phyloP scores from a whole-genome alignment of 2,888 invertebrate species.

The Phorcus lineatus region DNA sequence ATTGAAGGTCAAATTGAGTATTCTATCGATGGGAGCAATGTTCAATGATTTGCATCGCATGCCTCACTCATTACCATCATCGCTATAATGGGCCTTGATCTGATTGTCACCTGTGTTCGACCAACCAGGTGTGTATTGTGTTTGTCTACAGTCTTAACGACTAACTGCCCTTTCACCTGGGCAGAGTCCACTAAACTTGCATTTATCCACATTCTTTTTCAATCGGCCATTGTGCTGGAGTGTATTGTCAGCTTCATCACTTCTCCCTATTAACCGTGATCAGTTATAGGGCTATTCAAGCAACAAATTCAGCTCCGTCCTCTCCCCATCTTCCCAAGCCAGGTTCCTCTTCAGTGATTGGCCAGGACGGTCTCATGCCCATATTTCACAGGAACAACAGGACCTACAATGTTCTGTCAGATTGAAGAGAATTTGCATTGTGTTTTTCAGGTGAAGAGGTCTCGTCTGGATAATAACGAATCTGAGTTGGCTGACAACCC shows the following conservation, averaged over 20 bases:
- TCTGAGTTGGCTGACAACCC: slow-evolving; percentile 24
- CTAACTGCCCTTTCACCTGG: slow-evolving; percentile 24
- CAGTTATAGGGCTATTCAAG: slow-evolving; percentile 9
- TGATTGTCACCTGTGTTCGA: no score
- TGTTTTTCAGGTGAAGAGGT: slow-evolving; percentile 39
- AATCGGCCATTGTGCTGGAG: slow-evolving; percentile 19
- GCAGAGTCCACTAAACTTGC: slow-evolving; percentile 18
- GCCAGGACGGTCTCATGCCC: background rate
- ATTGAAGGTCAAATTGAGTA: no score
- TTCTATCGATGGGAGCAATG: no score
- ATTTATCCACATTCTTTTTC: slow-evolving; percentile 20
- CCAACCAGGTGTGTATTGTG: background rate
- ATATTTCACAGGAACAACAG: slow-evolving; percentile 11
- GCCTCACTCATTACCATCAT: no score
- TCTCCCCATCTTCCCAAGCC: background rate
- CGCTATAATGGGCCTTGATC: no score
- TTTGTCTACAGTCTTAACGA: background rate
- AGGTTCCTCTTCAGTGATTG: background rate
- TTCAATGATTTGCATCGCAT: no score
- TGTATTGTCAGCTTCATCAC: background rate
- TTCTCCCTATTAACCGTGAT: background rate
- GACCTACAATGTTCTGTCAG: slow-evolving; percentile 15
- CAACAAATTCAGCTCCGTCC: background rate
- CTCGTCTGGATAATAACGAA: slow-evolving; percentile 32
- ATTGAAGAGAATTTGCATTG: slow-evolving; percentile 15